These are phyloP conservation scores for Sandelia bainsii DNA, from an alignment of 2,797 vertebrate species.

Conservation along the genomic window DNA sequence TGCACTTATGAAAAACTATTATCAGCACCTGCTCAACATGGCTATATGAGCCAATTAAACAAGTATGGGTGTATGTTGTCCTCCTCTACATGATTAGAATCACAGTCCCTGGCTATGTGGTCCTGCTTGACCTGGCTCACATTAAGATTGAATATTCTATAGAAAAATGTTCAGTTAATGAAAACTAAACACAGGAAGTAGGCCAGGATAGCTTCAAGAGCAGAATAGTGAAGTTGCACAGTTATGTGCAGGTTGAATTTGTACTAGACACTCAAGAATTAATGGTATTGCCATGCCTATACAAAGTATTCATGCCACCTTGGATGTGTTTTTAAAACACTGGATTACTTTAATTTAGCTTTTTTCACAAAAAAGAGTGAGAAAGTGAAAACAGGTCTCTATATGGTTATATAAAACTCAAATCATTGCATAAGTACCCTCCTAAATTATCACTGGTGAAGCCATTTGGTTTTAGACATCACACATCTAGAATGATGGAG, in stretches of 20 bases:
- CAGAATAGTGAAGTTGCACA: slow-evolving; percentile 73
- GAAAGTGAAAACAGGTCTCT: no score
- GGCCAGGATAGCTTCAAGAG: slow-evolving; percentile 59
- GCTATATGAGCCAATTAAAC: slow-evolving; percentile 75
- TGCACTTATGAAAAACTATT: slow-evolving; percentile 63
- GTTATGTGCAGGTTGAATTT: slow-evolving; percentile 62
- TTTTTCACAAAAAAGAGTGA: no score
- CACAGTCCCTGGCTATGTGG: slow-evolving; percentile 50
- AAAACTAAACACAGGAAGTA: slow-evolving; percentile 57
- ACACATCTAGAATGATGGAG: no score
- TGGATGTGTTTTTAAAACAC: no score
- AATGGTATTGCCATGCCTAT: slow-evolving; percentile 40
- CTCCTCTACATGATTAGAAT: slow-evolving; percentile 68
- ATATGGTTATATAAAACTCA: no score
- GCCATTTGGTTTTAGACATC: no score
- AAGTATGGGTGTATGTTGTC: slow-evolving; percentile 64
- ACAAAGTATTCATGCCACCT: no score
- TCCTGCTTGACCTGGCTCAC: slow-evolving; percentile 62
- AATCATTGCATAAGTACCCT: no score
- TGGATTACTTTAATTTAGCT: no score
- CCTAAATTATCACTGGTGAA: no score
- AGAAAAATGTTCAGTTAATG: slow-evolving; percentile 67
- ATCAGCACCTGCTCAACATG: slow-evolving; percentile 73
- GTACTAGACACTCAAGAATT: slow-evolving; percentile 63
- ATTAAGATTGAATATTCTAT: slow-evolving; percentile 55